A percentile compares a stretch with the other conserved stretches of the same genome.
phyloP scores from a whole-genome alignment of 2,888 invertebrate genomes.

The Lycia hirtaria region DNA sequence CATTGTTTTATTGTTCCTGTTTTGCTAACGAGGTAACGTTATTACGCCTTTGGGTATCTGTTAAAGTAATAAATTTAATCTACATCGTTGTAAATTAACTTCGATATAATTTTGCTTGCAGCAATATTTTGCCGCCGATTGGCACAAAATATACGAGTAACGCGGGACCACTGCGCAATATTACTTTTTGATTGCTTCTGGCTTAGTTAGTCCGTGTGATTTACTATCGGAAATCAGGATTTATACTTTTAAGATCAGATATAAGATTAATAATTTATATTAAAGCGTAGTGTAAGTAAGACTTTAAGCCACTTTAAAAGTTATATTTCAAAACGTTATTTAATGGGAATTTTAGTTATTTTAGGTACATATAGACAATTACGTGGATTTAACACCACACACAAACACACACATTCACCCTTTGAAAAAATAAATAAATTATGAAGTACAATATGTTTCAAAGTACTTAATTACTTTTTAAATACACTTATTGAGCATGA shows the following conservation, averaged over 20 bases:
- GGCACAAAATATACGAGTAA: constrained; percentile 33
- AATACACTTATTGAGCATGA: too few species aligned
- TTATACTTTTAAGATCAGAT: not conserved
- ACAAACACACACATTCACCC: too few species aligned
- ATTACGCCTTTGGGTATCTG: constrained; percentile 35
- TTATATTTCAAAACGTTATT: too few species aligned
- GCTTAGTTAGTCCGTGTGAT: constrained; percentile 28
- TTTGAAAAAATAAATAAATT: too few species aligned
- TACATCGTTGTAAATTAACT: constrained; percentile 54
- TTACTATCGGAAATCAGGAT: constrained; percentile 12
- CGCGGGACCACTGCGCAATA: constrained; percentile 37
- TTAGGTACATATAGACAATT: too few species aligned
- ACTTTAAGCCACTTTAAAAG: too few species aligned
- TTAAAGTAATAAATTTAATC: constrained; percentile 49
- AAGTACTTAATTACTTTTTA: too few species aligned
- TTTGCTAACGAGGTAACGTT: not conserved
- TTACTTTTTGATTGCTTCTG: constrained; percentile 42
- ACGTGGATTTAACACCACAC: too few species aligned
- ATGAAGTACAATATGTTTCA: too few species aligned
- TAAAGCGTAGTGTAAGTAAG: too few species aligned
- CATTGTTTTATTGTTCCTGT: not conserved
- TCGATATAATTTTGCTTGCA: constrained; percentile 52
- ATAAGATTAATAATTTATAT: too few species aligned
- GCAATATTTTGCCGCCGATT: constrained; percentile 45
- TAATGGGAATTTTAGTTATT: too few species aligned